phyloP scores from a whole-genome alignment of 2,797 vertebrate genomes.

The Danionella dracula region DNA sequence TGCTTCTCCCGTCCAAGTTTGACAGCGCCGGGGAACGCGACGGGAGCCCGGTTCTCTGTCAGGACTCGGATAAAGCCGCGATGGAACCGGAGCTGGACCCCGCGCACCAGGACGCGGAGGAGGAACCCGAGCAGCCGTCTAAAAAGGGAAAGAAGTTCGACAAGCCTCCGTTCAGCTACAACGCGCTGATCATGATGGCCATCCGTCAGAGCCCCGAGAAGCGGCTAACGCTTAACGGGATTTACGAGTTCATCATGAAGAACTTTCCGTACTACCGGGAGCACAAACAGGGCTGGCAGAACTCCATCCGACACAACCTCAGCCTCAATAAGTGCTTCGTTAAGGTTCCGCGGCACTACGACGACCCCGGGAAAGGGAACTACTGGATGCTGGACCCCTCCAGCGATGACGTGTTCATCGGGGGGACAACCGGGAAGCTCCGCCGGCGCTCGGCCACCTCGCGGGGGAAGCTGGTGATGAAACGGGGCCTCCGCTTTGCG shows the following conservation, averaged over 20 bases:
- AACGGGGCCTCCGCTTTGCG: slow-evolving; percentile 80
- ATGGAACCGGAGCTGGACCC: slow-evolving; percentile 41
- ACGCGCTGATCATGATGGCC: slow-evolving; percentile 62
- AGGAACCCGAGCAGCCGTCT: neutral
- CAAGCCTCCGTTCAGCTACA: slow-evolving; percentile 61
- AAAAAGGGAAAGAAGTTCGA: slow-evolving; percentile 52
- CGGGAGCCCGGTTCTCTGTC: slow-evolving; percentile 1
- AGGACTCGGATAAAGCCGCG: slow-evolving; percentile 39
- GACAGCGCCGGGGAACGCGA: slow-evolving; percentile 39
- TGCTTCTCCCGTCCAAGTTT: slow-evolving; percentile 55
- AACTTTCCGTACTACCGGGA: slow-evolving; percentile 53
- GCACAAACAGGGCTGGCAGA: slow-evolving; percentile 53
- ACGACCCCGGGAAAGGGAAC: slow-evolving; percentile 52
- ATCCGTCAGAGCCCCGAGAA: slow-evolving; percentile 58
- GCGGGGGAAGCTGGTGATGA: slow-evolving; percentile 83
- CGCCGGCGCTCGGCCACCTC: slow-evolving; percentile 82
- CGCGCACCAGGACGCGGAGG: slow-evolving; percentile 15
- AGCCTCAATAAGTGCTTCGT: slow-evolving; percentile 54
- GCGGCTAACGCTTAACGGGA: slow-evolving; percentile 57
- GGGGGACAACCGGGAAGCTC: slow-evolving; percentile 83
- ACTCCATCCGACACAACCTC: slow-evolving; percentile 53
- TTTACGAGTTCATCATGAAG: slow-evolving; percentile 58
- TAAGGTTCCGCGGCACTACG: slow-evolving; percentile 51
- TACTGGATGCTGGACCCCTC: slow-evolving; percentile 90
- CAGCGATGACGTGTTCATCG: slow-evolving; percentile 85